phyloP scores from a whole-genome alignment of 2,113 vertebrate genomes.

The Tringa solitaria region DNA sequence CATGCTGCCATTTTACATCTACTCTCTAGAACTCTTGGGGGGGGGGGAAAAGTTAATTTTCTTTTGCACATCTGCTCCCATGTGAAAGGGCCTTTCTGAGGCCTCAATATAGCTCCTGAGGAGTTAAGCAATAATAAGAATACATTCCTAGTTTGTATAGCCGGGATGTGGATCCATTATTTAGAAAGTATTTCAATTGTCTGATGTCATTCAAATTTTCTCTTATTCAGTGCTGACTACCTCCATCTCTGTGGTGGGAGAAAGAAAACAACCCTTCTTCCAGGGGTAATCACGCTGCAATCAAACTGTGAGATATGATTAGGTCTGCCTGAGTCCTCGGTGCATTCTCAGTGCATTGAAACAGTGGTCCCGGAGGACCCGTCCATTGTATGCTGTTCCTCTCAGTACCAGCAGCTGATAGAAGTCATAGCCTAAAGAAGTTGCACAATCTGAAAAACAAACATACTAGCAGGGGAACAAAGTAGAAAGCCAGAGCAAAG shows the following conservation, averaged over 20 bases:
- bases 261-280: slow-evolving; percentile 53
- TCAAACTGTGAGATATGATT: slow-evolving; percentile 56
- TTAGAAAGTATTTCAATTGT: slow-evolving; percentile 59
- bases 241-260: background rate
- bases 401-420: background rate
- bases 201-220: slow-evolving; percentile 60
- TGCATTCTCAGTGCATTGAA: slow-evolving; percentile 46
- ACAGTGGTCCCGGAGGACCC: background rate
- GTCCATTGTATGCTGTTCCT: background rate
- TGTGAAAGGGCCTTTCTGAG: slow-evolving; percentile 11
- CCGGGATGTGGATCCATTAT: slow-evolving; percentile 40
- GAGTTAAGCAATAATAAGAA: slow-evolving; percentile 33
- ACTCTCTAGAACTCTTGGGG: background rate
- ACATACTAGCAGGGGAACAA: slow-evolving; percentile 28
- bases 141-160: slow-evolving; percentile 24
- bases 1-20: slow-evolving; percentile 21
- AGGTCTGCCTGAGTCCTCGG: slow-evolving; percentile 29
- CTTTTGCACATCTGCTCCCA: background rate
- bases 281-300: slow-evolving; percentile 52
- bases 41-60: background rate
- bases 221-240: slow-evolving; percentile 40
- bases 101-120: background rate
- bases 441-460: slow-evolving; percentile 55
- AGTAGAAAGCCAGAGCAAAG: slow-evolving; percentile 29
- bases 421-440: slow-evolving; percentile 54